These are phyloP conservation scores for Siniperca obscura DNA, from an alignment of 2,797 vertebrate genomes.

Conservation along the genomic window DNA sequence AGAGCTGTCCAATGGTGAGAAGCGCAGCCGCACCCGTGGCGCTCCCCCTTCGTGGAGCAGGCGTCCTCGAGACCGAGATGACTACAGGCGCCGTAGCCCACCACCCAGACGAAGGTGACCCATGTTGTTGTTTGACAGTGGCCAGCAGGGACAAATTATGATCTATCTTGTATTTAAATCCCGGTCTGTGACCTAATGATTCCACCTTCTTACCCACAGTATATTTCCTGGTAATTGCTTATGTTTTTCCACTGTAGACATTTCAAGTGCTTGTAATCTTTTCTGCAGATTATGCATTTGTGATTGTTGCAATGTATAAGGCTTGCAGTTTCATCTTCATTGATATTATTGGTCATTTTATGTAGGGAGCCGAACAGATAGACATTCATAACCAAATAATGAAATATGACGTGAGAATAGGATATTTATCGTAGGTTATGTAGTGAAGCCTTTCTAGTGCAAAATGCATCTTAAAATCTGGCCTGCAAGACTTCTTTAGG, in stretches of 20 bases:
- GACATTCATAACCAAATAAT: conserved; percentile 39
- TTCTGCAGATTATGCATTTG: conserved; percentile 55
- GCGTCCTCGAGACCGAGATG: conserved; percentile 94
- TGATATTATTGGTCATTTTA: conserved; percentile 74
- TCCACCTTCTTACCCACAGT: conserved; percentile 61
- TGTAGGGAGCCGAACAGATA: conserved; percentile 28
- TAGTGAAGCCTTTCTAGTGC: conserved; percentile 26
- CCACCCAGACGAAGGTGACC: conserved; percentile 92
- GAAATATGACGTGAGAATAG: conserved; percentile 36
- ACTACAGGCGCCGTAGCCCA: conserved; percentile 94
- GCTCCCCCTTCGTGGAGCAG: conserved; percentile 96
- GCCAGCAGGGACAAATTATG: conserved; percentile 6
- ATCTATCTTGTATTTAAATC: conserved; percentile 34
- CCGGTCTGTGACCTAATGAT: conserved; percentile 48
- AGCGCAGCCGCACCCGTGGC: conserved; percentile 93
- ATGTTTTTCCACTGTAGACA: conserved; percentile 52
- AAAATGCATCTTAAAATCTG: conserved; percentile 53
- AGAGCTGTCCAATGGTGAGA: conserved; percentile 96
- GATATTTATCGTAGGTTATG: conserved; percentile 20
- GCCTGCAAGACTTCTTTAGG: conserved; percentile 33
- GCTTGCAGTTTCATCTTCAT: conserved; percentile 79
- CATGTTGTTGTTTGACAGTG: conserved; percentile 43
- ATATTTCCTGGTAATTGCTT: conserved; percentile 62
- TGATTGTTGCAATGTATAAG: conserved; percentile 61
- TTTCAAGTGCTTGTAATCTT: conserved; percentile 53